These are phyloP conservation scores for Polydesmus complanatus DNA, from an alignment of 2,888 invertebrate species.

Conservation along the genomic window DNA sequence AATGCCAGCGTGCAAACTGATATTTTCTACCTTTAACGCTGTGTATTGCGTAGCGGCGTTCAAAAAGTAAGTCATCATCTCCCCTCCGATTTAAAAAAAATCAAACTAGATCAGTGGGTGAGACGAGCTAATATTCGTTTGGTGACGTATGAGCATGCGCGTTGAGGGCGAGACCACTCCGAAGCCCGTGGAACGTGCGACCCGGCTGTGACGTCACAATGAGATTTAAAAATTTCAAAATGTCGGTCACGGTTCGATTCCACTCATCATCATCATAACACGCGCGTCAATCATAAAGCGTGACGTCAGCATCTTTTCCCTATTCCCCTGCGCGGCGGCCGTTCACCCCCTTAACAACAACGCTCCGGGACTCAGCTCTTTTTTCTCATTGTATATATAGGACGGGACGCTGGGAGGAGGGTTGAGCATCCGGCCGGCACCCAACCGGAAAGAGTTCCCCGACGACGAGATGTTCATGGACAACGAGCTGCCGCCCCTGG, in stretches of 20 bases:
- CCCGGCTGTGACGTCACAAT: no score
- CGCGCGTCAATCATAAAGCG: background rate
- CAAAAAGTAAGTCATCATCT: background rate
- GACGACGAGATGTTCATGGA: conserved; percentile 62
- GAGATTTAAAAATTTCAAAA: background rate
- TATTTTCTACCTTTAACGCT: no score
- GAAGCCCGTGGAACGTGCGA: no score
- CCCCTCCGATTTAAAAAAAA: background rate
- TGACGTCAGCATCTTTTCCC: background rate
- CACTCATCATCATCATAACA: background rate
- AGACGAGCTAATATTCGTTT: no score
- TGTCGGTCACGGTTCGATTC: background rate
- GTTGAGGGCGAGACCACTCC: no score
- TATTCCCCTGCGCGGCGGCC: background rate
- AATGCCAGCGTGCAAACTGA: no score
- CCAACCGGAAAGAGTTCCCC: conserved; percentile 34
- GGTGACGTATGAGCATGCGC: no score
- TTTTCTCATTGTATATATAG: conserved; percentile 37
- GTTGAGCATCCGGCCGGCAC: conserved; percentile 72
- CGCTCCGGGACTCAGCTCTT: background rate
- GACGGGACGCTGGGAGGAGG: conserved; percentile 85
- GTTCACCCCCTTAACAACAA: background rate
- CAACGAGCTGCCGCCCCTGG: conserved; percentile 38
- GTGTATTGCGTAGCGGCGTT: no score
- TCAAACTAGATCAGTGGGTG: no score